Evolutionary conservation across 35 echinoderm and acorn worm genomes (phyloP).

Genomic region (Lytechinus variegatus): DNA sequence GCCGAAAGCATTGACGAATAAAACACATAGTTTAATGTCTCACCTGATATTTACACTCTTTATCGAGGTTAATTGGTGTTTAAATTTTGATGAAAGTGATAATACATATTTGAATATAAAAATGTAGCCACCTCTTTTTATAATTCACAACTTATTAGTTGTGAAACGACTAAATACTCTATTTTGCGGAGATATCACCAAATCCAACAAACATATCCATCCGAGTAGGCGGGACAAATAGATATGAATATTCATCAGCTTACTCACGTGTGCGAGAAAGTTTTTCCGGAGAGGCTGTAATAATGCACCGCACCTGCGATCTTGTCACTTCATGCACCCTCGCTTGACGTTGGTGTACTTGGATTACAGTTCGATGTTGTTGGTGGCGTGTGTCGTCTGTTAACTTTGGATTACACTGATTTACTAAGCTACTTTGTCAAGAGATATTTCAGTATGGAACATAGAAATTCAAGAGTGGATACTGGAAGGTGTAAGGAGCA

Average conservation of each 20-base stretch:
- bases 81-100: no score
- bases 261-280: slow-evolving; percentile 1
- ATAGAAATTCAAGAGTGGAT: background rate
- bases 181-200: background rate
- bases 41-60: background rate
- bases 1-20: background rate
- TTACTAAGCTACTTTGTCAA: background rate
- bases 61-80: background rate
- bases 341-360: background rate
- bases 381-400: background rate
- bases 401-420: background rate
- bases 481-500: background rate
- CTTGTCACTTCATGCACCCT: background rate
- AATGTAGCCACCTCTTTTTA: no score
- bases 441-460: slow-evolving; percentile 21
- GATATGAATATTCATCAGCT: background rate
- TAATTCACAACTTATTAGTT: no score
- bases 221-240: background rate
- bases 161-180: no score
- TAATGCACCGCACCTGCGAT: background rate
- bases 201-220: background rate
- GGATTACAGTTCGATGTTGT: background rate
- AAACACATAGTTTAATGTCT: background rate
- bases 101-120: no score
- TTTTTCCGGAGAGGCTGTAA: background rate